A percentile compares a stretch with the other conserved stretches of the same genome.
Evolutionary conservation across 2,113 vertebrate species (phyloP).

Genomic region (Campylomormyrus tamandua): DNA sequence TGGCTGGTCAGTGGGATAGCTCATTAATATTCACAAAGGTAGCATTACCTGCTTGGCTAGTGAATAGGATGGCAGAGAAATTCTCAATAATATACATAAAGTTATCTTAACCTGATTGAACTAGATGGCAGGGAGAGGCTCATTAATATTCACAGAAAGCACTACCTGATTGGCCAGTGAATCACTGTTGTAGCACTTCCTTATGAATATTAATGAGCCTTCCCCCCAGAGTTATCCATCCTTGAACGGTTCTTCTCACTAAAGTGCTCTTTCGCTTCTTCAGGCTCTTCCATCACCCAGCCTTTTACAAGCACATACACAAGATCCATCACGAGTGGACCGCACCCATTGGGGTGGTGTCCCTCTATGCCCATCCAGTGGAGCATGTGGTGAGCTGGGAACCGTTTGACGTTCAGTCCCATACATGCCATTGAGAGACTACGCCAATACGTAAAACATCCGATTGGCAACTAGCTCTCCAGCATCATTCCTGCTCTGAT

Average conservation of each 20-base stretch:
- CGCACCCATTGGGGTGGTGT: conserved; percentile 73
- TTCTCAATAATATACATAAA: neutral
- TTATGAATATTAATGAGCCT: neutral
- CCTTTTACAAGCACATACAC: conserved; percentile 76
- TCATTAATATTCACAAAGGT: neutral
- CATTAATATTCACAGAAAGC: neutral
- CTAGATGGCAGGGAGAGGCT: neutral
- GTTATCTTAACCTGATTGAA: neutral
- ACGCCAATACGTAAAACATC: neutral
- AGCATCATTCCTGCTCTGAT: neutral
- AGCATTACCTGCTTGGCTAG: neutral
- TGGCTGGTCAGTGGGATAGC: neutral
- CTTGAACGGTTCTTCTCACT: neutral
- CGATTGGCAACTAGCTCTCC: neutral
- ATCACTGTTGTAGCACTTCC: neutral
- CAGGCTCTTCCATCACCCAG: conserved; percentile 79
- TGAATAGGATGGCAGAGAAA: neutral
- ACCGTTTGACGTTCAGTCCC: neutral
- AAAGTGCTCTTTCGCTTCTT: neutral
- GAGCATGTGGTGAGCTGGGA: conserved; percentile 73
- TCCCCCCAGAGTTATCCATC: neutral
- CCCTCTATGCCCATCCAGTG: conserved; percentile 78
- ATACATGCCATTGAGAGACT: neutral
- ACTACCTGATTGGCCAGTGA: neutral
- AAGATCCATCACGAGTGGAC: conserved; percentile 97